Base-by-base conservation (phyloP, 2,113 vertebrate species). In the Enhydra lutris region DNA sequence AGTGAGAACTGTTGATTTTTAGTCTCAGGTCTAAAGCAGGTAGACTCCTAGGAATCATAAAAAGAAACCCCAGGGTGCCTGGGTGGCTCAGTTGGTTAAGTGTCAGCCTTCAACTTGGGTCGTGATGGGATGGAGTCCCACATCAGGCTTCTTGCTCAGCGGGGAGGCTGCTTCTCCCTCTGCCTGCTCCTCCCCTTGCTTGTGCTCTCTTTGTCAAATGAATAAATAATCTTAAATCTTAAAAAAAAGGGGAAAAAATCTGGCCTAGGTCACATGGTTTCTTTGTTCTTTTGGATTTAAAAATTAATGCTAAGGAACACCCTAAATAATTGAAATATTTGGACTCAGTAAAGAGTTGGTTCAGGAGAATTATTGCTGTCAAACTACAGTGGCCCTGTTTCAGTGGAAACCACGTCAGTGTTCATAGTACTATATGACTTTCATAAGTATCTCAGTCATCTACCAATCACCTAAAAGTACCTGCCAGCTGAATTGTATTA, bases 271-370 rank as follows among this genome's bases (percentile, higher is more conserved):
- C 24, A 90, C 18, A 5, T 83, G 34, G 71, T 95, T 97, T 59
- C 63, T 94, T 94, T 81, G 24, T 80, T 78, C 12, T 59, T 91
- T 82, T 78, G 42, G 10, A 95, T 23, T 95, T 94, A 95, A 91
- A 94, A 90, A 94, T 78, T 95, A 85, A 78, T 45, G 8, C 71
- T 42, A 89, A 26, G 29, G 36, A 71, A 55, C 7, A 74, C 12
- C 2, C 34, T 91, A 81, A 94, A 52, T 90, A 92, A 73, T 78
- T 47, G 45, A 94, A 86, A 89, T 74, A 65, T 73, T 89, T 96
- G 42, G 15, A 82, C 36, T 88, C 10, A 73, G 36, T 82, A 71
- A 87, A 52, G 74, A 91, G 31, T 82, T 76, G 42, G n/a, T 63
- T 45, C 83, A 20, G 26, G n/a, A 90, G 24, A 87, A 91, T 67